A percentile compares a stretch with the other conserved stretches of the same genome.
Conservation (phyloP, 2,888 invertebrate genomes). For the Ochropacha duplaris region DNA sequence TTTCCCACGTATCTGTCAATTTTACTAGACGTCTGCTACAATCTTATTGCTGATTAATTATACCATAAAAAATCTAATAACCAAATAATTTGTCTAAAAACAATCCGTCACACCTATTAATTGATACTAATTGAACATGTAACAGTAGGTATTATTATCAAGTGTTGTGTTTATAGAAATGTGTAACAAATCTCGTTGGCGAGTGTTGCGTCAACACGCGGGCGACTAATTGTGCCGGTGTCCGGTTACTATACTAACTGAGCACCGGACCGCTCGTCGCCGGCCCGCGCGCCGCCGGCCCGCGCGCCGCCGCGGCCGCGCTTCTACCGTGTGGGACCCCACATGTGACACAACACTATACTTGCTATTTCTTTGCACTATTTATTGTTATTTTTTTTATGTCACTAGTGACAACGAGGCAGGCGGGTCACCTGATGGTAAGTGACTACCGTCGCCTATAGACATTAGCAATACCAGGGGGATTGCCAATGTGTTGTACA, state of each 20-base stretch:
- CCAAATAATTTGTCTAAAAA: not conserved
- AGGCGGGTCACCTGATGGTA: too few relatives aligned
- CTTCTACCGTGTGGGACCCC: not conserved
- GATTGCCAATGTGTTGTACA: too few relatives aligned
- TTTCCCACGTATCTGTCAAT: too few relatives aligned
- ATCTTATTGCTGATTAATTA: too few relatives aligned
- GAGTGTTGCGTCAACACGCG: constrained; percentile 18
- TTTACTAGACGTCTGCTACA: too few relatives aligned
- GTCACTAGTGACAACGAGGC: too few relatives aligned
- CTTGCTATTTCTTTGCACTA: not conserved
- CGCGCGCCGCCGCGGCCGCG: not conserved
- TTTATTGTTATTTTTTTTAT: too few relatives aligned
- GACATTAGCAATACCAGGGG: too few relatives aligned
- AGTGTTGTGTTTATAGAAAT: constrained; percentile 7
- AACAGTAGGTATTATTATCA: constrained; percentile 17
- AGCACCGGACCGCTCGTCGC: not conserved
- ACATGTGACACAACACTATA: not conserved
- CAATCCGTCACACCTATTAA: constrained; percentile 5
- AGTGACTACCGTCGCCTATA: too few relatives aligned
- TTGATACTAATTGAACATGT: constrained; percentile 14
- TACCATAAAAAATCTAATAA: too few relatives aligned
- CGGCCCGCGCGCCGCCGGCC: not conserved
- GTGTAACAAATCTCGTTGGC: constrained; percentile 10
- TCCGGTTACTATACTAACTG: constrained; percentile 34
- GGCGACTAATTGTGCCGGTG: constrained; percentile 33